Evolutionary conservation across 2,113 vertebrate genomes (phyloP), one percentile per base, ranked within the genome.

Genomic region (Corapipo altera): DNA sequence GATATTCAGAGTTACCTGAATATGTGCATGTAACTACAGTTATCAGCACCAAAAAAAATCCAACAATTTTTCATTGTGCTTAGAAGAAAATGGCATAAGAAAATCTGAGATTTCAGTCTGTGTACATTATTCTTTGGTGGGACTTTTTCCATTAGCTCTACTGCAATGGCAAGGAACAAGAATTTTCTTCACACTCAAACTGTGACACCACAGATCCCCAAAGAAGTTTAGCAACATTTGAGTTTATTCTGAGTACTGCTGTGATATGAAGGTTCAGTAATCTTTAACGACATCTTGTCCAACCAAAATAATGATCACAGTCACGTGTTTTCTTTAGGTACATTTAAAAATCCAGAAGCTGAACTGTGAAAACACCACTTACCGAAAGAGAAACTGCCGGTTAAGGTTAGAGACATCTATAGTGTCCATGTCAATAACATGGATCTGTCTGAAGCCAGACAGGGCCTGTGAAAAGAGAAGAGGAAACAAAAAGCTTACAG

Each of bases 341-440:
- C 15, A 22, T 70, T 43, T 19, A 12, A 52, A 85, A 59, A 80
- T n/a, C 0, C 12, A 13, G 11, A 62, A 80, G 27, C 32, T 9
- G 9, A 59, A 91, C 18, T 0, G 2, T 51, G 20, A 58, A 66
- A 88, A 64, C 23, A 79, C 26, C 88, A 98, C 98, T 99, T 96
- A 99, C 99, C 99, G 98, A 97, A 99, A 99, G 48, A 99, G 98
- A 97, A 99, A 99, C 84, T 99, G 99, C 65, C 99, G 98, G 95
- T 99, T 99, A 73, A 99, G 98, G 95, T 99, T 99, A 78, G 99
- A 99, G 85, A 99, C 96, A 89, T 99, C 99, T 95, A 99, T 99
- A 55, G 98, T 99, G 88, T 99, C 99, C 99, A 99, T 99, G 94
- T 99, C 99, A 94, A 99, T 98, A n/a, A 99, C 99, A 93, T 99